phyloP scores from a whole-genome alignment of 2,888 invertebrate genomes.

The Tridacna gigas region DNA sequence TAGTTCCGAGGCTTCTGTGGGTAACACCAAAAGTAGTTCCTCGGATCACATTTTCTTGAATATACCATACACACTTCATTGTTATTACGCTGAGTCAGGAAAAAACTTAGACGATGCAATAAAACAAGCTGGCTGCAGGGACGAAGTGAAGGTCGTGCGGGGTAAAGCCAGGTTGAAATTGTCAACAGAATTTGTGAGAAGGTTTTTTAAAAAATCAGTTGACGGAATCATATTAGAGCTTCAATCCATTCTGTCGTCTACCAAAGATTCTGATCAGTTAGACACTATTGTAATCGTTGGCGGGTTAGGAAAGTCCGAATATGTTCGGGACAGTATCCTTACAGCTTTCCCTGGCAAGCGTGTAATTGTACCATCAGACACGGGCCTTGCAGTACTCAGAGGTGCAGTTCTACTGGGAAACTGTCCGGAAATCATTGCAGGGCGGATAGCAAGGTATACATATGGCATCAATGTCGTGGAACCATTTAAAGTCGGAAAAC shows the following conservation, averaged over 20 bases:
- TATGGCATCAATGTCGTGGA: conserved; percentile 35
- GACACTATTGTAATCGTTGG: conserved; percentile 35
- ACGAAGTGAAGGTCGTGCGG: conserved; percentile 6
- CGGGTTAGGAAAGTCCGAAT: conserved; percentile 33
- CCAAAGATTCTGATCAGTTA: background rate
- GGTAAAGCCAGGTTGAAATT: conserved; percentile 22
- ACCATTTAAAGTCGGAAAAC: conserved; percentile 16
- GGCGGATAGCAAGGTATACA: conserved; percentile 30
- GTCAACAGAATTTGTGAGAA: conserved; percentile 14
- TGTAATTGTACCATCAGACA: conserved; percentile 20
- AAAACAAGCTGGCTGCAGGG: background rate
- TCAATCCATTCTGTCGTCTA: background rate
- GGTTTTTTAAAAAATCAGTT: conserved; percentile 27
- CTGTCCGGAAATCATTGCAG: conserved; percentile 31
- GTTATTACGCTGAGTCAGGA: background rate
- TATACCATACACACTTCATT: conserved; percentile 21
- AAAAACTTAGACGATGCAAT: conserved; percentile 10
- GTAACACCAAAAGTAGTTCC: background rate
- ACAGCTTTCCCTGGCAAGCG: conserved; percentile 15
- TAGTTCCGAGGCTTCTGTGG: too few species aligned
- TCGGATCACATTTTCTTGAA: conserved; percentile 12
- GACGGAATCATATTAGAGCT: conserved; percentile 20
- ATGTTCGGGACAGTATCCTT: conserved; percentile 13
- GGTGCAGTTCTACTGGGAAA: conserved; percentile 34
- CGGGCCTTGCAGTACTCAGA: conserved; percentile 31